Base-by-base conservation (phyloP, 2,888 invertebrate species). In the Seira musarum region DNA sequence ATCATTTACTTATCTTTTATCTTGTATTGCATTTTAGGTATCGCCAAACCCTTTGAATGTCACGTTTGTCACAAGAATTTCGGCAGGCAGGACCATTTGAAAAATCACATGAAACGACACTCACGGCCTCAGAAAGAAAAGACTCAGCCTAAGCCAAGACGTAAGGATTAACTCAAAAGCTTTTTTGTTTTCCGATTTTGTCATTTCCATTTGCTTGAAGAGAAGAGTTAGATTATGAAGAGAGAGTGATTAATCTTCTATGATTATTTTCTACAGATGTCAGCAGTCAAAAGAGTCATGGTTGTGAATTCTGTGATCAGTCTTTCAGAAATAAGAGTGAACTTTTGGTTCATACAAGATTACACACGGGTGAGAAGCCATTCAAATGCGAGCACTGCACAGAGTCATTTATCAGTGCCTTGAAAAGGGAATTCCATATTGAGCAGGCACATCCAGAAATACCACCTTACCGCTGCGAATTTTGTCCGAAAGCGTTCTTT, bases 391-490 rank as follows among this genome's bases (percentile, higher is more conserved):
- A 75, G 1, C 19, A 80, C 25, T 84, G 84, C 46, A 10, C 30
- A 0, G 73, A 79, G 49, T 40, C 76, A 3, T 84, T 84, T 75
- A 75, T 82, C 6, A 82, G 81, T 61, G 60, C 74, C n/a, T 17
- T 82, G 24, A 84, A 76, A 61, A 24, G 70, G n/a, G 82, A 82
- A 30, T 81, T 77, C 49, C 84, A 84, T 22, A 77, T 80, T 8
- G 84, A 84, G 19, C 79, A 76, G 49, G 53, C 64, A 19, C 84
- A 84, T 68, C 82, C 81, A 17, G 80, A 81, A 40, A 57, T 77
- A 10, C 75, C 84, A 6, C 84, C 84, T 5, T 40, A 81, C 13
- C 79, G 80, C 21, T 84, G 84, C 46, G 80, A 81, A n/a, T 77
- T 67, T 40, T 84, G 84, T 68, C 61, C 68, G 8, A 76, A 73